Evolutionary conservation across 2,888 invertebrate species (phyloP).

Genomic region (Tortricodes alternella): DNA sequence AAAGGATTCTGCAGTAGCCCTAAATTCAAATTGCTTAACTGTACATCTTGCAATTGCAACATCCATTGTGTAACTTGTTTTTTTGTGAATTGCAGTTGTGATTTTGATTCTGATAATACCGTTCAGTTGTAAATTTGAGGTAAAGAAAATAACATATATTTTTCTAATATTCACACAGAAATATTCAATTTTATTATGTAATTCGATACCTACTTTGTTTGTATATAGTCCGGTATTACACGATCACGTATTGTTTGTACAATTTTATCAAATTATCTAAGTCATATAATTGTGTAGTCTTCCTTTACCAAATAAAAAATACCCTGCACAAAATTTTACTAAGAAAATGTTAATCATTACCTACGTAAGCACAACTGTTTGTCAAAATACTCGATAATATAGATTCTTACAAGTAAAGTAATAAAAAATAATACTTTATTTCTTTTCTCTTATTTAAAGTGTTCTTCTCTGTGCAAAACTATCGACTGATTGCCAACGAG

Average conservation of each 20-base stretch:
- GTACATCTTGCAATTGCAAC: constrained; percentile 25
- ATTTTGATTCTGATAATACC: constrained; percentile 49
- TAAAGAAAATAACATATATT: constrained; percentile 42
- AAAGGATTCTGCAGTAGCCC: too few relatives aligned
- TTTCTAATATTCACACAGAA: constrained; percentile 45
- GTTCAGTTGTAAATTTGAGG: constrained; percentile 41
- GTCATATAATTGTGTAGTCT: constrained; percentile 55
- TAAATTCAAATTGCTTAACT: too few relatives aligned
- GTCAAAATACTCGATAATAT: constrained; percentile 23
- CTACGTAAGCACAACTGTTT: constrained; percentile 28
- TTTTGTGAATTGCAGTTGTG: constrained; percentile 34
- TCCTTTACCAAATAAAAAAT: constrained; percentile 46
- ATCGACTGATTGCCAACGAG: too few relatives aligned
- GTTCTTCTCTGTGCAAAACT: too few relatives aligned
- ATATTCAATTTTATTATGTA: constrained; percentile 30
- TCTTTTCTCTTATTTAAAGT: too few relatives aligned
- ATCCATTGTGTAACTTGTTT: constrained; percentile 4
- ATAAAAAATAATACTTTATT: background rate
- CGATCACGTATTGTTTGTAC: too few relatives aligned
- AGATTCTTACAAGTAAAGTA: constrained; percentile 24
- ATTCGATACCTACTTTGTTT: background rate
- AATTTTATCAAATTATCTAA: background rate
- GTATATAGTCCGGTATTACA: background rate
- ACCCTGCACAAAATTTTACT: constrained; percentile 16
- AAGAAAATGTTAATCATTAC: constrained; percentile 18